phyloP scores from a whole-genome alignment of 2,888 invertebrate genomes.

The Cyrtodaria siliqua region DNA sequence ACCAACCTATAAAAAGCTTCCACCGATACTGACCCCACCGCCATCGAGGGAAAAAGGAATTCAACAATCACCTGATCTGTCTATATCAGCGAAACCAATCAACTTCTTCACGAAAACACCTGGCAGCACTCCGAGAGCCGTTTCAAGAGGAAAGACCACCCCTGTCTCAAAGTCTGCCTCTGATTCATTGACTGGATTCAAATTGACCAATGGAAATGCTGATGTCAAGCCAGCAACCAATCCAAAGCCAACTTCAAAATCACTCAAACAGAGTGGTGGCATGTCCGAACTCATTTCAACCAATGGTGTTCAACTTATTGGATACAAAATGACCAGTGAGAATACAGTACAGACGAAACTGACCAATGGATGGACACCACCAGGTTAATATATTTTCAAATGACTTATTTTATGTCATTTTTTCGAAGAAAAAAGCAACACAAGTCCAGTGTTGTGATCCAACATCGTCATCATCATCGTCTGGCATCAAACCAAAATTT shows the following conservation, averaged over 20 bases:
- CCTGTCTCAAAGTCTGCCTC: too few relatives aligned
- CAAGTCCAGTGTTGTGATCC: too few relatives aligned
- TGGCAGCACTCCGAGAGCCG: too few relatives aligned
- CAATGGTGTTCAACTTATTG: slow-evolving; percentile 33
- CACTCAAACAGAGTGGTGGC: neutral
- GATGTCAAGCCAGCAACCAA: neutral
- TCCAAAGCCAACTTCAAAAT: neutral
- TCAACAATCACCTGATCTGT: neutral
- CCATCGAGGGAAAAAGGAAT: neutral
- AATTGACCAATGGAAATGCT: too few relatives aligned
- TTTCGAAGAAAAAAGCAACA: too few relatives aligned
- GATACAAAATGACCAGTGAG: slow-evolving; percentile 29
- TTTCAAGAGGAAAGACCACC: too few relatives aligned
- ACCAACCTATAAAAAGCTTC: slow-evolving; percentile 40
- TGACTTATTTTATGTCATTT: too few relatives aligned
- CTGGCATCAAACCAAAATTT: too few relatives aligned
- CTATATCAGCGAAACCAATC: too few relatives aligned
- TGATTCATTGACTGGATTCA: too few relatives aligned
- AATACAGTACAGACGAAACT: neutral
- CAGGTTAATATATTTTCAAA: neutral
- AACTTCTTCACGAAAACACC: too few relatives aligned
- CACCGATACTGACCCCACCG: slow-evolving; percentile 24
- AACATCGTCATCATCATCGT: too few relatives aligned
- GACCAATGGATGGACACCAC: slow-evolving; percentile 10
- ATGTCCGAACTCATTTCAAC: neutral